Evolutionary conservation across 64 coral and sea anemone genomes (phyloP), one percentile per base, ranked within the genome.

Genomic region (Actinia tenebrosa): DNA sequence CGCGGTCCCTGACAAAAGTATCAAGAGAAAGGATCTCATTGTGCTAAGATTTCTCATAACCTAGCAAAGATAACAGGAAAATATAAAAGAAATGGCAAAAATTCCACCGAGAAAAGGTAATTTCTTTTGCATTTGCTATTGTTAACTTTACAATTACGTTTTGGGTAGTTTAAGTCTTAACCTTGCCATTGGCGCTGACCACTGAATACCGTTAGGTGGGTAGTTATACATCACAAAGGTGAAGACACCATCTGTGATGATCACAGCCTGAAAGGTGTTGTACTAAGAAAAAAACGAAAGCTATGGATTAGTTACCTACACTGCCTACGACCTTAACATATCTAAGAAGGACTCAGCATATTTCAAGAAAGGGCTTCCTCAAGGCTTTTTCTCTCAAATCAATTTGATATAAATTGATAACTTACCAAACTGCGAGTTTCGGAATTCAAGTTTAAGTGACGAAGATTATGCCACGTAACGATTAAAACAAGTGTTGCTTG

Each of bases 141-240:
- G 63, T 23, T 9, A 9, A n/a, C 1, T 5, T n/a, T 5, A 23
- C 7, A 66, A n/a, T 5, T 22, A 64, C 3, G 18, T 4, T 22
- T 64, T 22, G 4, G 10, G 7, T 23, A 5, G 10, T 23, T 66
- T 20, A 20, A 23, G 63, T 15, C 23, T 60, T 37, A 44, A 92
- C 90, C 37, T 53, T 22, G 14, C n/a, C 1, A 66, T 87, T 30
- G 85, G 85, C 15, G 64, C 62, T 16, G 90, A 87, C 80, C 66
- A 92, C 44, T 92, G 90, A 27, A 92, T 87, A 13, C 90, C 90
- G 13, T 83, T 18, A 44, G 45, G 26, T 44, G 79, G 90, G 63
- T 92, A 92, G 90, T 92, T 92, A 47, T 72, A 92, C 17, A 92
- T 92, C 0, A 47, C 63, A 44, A 92, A 92, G 0, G 85, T 72